Evolutionary conservation across 2,797 vertebrate genomes (phyloP).

Genomic region (Buphagus erythrorhynchus): DNA sequence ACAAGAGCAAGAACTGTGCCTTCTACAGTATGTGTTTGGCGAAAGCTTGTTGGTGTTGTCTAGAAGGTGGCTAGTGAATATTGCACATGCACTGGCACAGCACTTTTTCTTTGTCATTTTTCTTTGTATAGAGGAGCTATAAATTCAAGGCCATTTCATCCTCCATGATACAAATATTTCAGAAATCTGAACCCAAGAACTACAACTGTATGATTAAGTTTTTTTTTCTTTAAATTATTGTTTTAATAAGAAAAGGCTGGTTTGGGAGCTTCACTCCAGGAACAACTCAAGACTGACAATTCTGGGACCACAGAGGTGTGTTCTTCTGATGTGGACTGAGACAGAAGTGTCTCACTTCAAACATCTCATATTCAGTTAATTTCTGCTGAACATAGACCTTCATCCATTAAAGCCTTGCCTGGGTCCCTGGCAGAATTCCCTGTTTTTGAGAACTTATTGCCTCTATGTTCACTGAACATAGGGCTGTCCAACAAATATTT

Average conservation of each 20-base stretch:
- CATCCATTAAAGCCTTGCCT: not conserved
- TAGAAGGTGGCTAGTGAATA: not conserved
- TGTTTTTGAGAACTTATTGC: not conserved
- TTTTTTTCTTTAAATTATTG: not conserved
- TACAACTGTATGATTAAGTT: not conserved
- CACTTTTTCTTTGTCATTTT: not conserved
- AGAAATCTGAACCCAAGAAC: not conserved
- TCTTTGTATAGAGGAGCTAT: not conserved
- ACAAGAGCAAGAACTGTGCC: not conserved
- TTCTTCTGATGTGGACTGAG: not conserved
- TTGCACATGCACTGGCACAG: not conserved
- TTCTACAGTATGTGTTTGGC: not conserved
- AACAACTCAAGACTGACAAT: not conserved
- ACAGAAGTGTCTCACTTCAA: not conserved
- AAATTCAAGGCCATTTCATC: not conserved
- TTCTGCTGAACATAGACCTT: not conserved
- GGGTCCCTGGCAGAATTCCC: not conserved
- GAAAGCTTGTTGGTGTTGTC: not conserved
- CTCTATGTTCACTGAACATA: not conserved
- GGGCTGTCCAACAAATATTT: not conserved
- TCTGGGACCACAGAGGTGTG: not conserved
- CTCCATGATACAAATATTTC: not conserved
- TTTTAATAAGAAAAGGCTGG: not conserved
- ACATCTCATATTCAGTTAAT: not conserved
- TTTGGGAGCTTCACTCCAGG: not conserved